Percentiles rank a stretch among this genome's conserved stretches.
These are phyloP conservation scores for Papilio protenor DNA, from an alignment of 2,888 invertebrate species.

Conservation along the genomic window DNA sequence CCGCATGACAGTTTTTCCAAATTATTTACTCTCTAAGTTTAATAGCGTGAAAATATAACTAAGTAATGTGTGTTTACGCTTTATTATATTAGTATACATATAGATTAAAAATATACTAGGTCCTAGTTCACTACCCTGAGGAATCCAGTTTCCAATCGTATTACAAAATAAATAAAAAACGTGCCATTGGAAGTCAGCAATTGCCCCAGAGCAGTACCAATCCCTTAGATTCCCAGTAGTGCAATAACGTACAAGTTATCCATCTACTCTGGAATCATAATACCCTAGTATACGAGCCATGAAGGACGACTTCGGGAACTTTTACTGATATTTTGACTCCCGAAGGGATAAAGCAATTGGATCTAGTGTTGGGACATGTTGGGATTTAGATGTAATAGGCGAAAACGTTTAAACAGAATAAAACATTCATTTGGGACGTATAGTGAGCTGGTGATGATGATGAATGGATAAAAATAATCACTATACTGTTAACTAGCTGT, in stretches of 20 bases:
- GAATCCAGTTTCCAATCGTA: conserved; percentile 17
- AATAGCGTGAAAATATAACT: no score
- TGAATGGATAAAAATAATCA: no score
- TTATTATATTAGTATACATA: no score
- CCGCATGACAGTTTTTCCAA: no score
- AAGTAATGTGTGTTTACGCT: no score
- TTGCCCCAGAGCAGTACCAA: conserved; percentile 8
- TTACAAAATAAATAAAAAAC: conserved; percentile 7
- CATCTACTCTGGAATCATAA: conserved; percentile 33
- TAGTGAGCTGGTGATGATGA: no score
- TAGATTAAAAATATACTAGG: no score
- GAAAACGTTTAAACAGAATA: no score
- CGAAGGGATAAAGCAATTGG: conserved; percentile 28
- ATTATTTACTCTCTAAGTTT: no score
- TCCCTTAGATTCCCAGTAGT: conserved; percentile 29
- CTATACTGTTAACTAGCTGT: no score
- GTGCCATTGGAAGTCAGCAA: conserved; percentile 14
- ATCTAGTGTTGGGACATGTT: neutral
- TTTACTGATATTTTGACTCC: conserved; percentile 31
- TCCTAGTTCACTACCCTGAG: neutral
- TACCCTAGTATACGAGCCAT: conserved; percentile 41
- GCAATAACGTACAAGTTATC: conserved; percentile 31
- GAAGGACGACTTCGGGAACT: conserved; percentile 35
- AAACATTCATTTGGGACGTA: no score
- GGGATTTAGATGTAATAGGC: neutral